Conservation (phyloP, 2,113 vertebrate genomes). For the Genyomyrus donnyi region DNA sequence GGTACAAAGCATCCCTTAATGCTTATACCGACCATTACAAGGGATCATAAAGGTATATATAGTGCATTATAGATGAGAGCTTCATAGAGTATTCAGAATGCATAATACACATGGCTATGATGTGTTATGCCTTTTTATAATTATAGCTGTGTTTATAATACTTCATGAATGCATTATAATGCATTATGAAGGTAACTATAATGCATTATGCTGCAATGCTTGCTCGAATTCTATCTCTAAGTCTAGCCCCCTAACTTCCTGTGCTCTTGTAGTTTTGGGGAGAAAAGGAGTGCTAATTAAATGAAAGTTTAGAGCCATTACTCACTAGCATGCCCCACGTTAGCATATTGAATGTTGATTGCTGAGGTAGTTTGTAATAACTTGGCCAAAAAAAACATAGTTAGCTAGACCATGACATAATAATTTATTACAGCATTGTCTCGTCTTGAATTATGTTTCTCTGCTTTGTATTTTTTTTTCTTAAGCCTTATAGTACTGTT, state of each 20-base stretch:
- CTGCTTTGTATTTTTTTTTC: background rate
- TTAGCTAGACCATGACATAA: background rate
- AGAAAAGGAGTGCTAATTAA: background rate
- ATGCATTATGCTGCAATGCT: background rate
- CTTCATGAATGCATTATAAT: too few species aligned
- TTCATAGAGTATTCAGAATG: too few species aligned
- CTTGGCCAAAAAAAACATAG: background rate
- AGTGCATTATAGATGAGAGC: too few species aligned
- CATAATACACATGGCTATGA: too few species aligned
- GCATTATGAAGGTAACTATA: too few species aligned
- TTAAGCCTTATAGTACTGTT: background rate
- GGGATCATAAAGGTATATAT: too few species aligned
- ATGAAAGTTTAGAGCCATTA: background rate
- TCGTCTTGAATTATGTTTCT: background rate
- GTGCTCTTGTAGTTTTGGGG: background rate
- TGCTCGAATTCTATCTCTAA: background rate
- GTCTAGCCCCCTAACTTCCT: background rate
- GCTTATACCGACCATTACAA: too few species aligned
- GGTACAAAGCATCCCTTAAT: too few species aligned
- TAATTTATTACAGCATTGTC: background rate
- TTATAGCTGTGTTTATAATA: too few species aligned
- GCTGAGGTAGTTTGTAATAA: background rate
- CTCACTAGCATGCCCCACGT: background rate
- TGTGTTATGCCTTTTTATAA: too few species aligned
- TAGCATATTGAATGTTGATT: background rate